These are phyloP conservation scores for Orientallactaga sibirica DNA, from an alignment of 2,797 vertebrate species.

Conservation along the genomic window DNA sequence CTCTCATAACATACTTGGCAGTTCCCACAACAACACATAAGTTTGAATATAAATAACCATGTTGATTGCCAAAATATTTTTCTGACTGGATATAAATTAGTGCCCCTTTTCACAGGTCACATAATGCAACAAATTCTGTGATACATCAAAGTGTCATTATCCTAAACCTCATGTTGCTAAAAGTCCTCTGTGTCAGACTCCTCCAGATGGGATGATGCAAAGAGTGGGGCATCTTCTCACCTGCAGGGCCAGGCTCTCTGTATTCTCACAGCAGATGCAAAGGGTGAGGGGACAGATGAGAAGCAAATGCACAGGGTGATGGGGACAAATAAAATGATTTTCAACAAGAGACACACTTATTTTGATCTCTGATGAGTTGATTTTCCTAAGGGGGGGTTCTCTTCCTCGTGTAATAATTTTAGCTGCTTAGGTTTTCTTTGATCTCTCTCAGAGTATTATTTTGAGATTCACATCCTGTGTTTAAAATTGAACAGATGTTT, in stretches of 20 bases:
- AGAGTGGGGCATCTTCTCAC: background rate
- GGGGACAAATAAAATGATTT: background rate
- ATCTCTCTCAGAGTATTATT: background rate
- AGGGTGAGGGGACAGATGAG: background rate
- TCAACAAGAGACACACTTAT: background rate
- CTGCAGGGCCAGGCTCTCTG: fast-evolving
- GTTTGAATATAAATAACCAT: slow-evolving; percentile 65
- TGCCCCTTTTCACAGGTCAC: slow-evolving; percentile 23
- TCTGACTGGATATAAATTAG: slow-evolving; percentile 53
- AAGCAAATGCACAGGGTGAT: background rate
- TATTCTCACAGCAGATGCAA: background rate
- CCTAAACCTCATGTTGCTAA: background rate
- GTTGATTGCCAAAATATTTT: slow-evolving; percentile 69
- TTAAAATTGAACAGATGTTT: slow-evolving; percentile 28
- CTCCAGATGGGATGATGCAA: background rate
- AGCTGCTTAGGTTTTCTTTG: background rate
- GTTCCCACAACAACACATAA: slow-evolving; percentile 51
- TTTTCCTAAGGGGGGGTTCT: background rate
- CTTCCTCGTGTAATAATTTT: background rate
- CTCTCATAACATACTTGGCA: slow-evolving; percentile 57
- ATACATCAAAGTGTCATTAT: background rate
- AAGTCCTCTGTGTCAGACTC: background rate
- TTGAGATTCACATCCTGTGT: background rate
- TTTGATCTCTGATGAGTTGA: background rate
- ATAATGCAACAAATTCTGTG: slow-evolving; percentile 8